A percentile compares a stretch with the other conserved stretches of the same genome.
phyloP scores from a whole-genome alignment of 2,888 invertebrate species.

The Diarsia dahlii region DNA sequence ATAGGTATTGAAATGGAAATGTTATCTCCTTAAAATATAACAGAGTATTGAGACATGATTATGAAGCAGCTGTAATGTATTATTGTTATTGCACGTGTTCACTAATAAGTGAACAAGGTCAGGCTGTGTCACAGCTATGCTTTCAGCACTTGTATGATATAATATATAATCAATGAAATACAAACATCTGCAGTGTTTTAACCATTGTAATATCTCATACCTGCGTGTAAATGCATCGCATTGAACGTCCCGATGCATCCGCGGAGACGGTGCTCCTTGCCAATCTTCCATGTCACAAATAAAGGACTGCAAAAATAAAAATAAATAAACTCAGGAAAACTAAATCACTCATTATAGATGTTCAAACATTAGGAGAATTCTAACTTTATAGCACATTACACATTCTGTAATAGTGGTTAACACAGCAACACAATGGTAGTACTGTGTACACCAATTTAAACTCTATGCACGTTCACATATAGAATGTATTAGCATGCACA shows the following conservation, averaged over 20 bases:
- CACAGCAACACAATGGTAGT: constrained; percentile 47
- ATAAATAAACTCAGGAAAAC: constrained; percentile 10
- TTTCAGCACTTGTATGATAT: constrained; percentile 14
- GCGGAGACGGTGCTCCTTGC: constrained; percentile 97
- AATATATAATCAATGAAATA: constrained; percentile 22
- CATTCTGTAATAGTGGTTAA: constrained; percentile 38
- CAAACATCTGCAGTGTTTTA: constrained; percentile 7
- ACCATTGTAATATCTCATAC: constrained; percentile 75
- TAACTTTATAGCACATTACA: constrained; percentile 37
- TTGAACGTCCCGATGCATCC: constrained; percentile 99
- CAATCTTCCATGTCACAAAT: constrained; percentile 99
- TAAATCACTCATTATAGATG: constrained; percentile 5
- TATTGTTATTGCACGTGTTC: constrained; percentile 20
- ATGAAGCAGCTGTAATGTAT: constrained; percentile 10
- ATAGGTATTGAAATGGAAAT: constrained; percentile 20
- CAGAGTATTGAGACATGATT: constrained; percentile 6
- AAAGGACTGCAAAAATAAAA: constrained; percentile 94
- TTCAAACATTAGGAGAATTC: constrained; percentile 27
- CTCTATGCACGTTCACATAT: constrained; percentile 52
- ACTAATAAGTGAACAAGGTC: constrained; percentile 47
- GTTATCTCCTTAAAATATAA: constrained; percentile 25
- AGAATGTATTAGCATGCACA: constrained; percentile 61
- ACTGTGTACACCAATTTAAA: constrained; percentile 54
- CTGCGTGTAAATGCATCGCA: constrained; percentile 98
- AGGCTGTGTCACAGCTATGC: constrained; percentile 11